Evolutionary conservation across 2,797 vertebrate species (phyloP).

Genomic region (Ispidina lecontei): DNA sequence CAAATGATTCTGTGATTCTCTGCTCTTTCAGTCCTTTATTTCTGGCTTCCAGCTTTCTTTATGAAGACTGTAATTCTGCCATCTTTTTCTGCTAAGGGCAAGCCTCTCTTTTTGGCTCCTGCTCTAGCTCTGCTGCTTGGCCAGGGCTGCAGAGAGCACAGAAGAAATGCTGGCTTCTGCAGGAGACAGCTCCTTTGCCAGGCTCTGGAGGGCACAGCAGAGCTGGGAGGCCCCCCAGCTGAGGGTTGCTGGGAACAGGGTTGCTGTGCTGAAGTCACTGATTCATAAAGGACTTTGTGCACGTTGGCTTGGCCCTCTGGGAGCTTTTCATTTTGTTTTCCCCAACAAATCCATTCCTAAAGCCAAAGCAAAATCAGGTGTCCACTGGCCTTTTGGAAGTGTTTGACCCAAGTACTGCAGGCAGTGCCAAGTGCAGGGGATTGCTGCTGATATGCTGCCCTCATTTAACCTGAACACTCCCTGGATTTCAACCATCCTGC

Average conservation of each 20-base stretch:
- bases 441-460: not conserved
- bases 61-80: not conserved
- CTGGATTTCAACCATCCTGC: not conserved
- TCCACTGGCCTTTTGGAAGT: not conserved
- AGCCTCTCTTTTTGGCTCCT: not conserved
- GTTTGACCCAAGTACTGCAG: not conserved
- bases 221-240: not conserved
- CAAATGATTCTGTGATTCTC: not conserved
- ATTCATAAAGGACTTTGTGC: not conserved
- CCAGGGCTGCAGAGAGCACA: not conserved
- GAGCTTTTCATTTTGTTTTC: not conserved
- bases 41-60: not conserved
- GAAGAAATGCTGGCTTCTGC: not conserved
- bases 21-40: not conserved
- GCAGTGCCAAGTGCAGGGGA: not conserved
- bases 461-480: not conserved
- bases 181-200: not conserved
- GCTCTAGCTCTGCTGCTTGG: not conserved
- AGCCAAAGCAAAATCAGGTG: not conserved
- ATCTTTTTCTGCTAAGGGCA: not conserved
- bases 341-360: not conserved
- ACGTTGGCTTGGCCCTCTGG: not conserved
- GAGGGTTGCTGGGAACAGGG: not conserved
- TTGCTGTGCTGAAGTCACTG: not conserved
- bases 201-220: accelerated